phyloP scores from a whole-genome alignment of 2,797 vertebrate species.

The Anniella stebbinsi region DNA sequence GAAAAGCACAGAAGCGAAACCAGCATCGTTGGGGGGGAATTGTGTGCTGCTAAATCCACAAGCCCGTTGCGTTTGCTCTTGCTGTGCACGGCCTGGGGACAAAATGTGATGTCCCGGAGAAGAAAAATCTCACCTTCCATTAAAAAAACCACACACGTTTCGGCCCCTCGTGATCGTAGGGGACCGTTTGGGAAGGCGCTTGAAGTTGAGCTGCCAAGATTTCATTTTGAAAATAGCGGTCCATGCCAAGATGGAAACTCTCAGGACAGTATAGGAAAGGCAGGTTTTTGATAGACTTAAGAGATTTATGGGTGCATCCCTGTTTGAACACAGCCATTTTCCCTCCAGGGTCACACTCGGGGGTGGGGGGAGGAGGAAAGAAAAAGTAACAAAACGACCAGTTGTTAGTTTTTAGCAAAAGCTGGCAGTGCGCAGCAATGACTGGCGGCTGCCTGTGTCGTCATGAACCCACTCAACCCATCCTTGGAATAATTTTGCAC shows the following conservation, averaged over 20 bases:
- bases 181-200: neutral
- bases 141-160: neutral
- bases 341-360: neutral
- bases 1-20: neutral
- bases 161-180: neutral
- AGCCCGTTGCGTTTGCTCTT: neutral
- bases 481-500: neutral
- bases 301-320: neutral
- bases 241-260: neutral
- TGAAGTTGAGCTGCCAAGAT: neutral
- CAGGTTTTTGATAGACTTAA: neutral
- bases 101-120: neutral
- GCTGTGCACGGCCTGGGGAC: neutral
- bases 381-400: no score
- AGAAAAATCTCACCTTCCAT: neutral
- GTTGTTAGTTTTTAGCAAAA: neutral
- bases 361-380: no score
- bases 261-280: neutral
- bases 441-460: neutral
- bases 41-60: neutral
- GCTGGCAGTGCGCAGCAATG: neutral
- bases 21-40: neutral
- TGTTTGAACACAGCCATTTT: no score
- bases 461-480: neutral
- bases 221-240: neutral